phyloP scores from a whole-genome alignment of 2,888 invertebrate genomes.

The Macrosiphum euphorbiae region DNA sequence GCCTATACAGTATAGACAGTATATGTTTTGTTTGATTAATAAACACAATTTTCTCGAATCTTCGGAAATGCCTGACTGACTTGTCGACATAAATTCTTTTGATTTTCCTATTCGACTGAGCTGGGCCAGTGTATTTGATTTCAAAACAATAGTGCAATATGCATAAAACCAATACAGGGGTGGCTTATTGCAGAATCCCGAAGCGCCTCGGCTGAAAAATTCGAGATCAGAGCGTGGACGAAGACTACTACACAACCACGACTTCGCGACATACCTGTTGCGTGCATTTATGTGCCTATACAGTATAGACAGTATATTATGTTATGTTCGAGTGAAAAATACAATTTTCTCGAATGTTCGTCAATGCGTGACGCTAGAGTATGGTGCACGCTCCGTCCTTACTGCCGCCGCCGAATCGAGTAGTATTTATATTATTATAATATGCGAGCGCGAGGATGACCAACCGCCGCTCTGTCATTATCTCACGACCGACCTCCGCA shows the following conservation, averaged over 20 bases:
- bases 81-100: too few species aligned
- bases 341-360: conserved; percentile 2
- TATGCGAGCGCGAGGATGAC: conserved; percentile 20
- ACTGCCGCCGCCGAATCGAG: conserved; percentile 24
- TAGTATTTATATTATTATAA: background rate
- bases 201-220: too few species aligned
- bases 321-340: background rate
- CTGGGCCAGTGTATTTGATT: too few species aligned
- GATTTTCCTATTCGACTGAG: too few species aligned
- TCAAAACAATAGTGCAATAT: too few species aligned
- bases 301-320: background rate
- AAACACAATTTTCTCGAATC: conserved; percentile 18
- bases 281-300: background rate
- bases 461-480: conserved; percentile 38
- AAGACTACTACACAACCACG: background rate
- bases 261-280: background rate
- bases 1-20: too few species aligned
- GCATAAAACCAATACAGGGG: too few species aligned
- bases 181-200: too few species aligned
- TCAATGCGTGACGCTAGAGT: background rate
- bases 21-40: background rate
- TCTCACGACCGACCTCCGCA: conserved; percentile 42
- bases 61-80: conserved; percentile 4
- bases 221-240: background rate
- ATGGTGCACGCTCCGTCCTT: conserved; percentile 1